phyloP scores from a whole-genome alignment of 2,797 vertebrate species.

The Lophotriccus pileatus region DNA sequence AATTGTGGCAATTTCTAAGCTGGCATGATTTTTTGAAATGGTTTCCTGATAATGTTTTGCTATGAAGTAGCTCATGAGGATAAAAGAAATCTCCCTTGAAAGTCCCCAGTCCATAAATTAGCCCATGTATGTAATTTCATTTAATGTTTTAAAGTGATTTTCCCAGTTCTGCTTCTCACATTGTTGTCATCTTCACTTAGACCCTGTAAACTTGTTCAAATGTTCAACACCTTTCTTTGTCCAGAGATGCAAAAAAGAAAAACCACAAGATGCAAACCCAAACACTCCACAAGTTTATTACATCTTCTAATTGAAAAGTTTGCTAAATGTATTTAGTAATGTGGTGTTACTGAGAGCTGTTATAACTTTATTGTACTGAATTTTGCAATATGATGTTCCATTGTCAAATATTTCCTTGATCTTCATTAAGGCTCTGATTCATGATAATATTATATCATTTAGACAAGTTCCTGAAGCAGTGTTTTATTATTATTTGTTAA shows the following conservation, averaged over 20 bases:
- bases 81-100: constrained; percentile 31
- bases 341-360: constrained; percentile 1
- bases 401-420: constrained; percentile 48
- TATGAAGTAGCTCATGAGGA: not conserved
- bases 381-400: constrained; percentile 29
- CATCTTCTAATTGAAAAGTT: constrained; percentile 46
- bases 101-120: constrained; percentile 6
- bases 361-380: constrained; percentile 39
- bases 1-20: not conserved
- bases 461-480: constrained; percentile 56
- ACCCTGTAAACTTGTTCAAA: not conserved
- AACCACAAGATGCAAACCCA: not conserved
- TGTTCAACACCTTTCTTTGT: not conserved
- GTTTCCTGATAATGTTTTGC: constrained; percentile 33
- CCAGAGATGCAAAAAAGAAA: not conserved
- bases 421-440: constrained; percentile 60
- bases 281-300: constrained; percentile 15
- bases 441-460: constrained; percentile 55
- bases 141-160: constrained; percentile 17
- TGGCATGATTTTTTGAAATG: constrained; percentile 1
- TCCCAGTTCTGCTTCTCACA: not conserved
- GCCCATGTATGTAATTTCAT: not conserved
- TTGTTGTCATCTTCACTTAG: not conserved
- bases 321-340: constrained; percentile 34
- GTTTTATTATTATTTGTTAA: constrained; percentile 65